Evolutionary conservation across 92 coral and sea anemone genomes (phyloP), one percentile per base, ranked within the genome.

Genomic region (Actinernus sp.): DNA sequence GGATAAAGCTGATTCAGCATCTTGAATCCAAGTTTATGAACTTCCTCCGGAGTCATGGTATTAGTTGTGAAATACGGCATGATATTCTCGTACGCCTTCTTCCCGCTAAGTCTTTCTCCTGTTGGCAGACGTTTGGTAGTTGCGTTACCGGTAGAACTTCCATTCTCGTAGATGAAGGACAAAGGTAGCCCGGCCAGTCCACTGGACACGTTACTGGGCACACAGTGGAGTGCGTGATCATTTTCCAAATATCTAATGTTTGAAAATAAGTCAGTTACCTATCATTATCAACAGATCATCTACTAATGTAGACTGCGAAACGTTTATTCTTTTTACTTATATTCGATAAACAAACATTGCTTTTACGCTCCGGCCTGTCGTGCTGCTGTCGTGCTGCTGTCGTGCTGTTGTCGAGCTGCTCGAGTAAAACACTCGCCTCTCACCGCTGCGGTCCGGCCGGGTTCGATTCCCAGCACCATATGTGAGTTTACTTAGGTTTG

Each of bases 1-100:
- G 96, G 96, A 31, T 89, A 89, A 24, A 89, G 87, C 63, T 89
- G 53, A 2, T 55, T 26, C 14, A 89, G 55, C 96, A 85, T 85
- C 33, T 79, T 57, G n/a, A 55, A 39, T 0, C 96, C 96, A 25
- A 89, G 71, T 14, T 70, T 43, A 60, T 80, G 88, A 1, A 89
- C 96, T 25, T 85, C 61, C 36, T 89, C 89, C 0, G 92, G 86
- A 1, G 79, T 74, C 49, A 54, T 74, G 34, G 50, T 55, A 1
- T 65, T 75, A 0, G 92, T 89, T 3, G 96, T 89, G 41, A 89
- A 89, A 32, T 49, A 89, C 0, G 88, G 86, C 92, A 89, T 63
- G 20, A 89, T 89, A 36, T 53, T 68, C 56, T 74, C 64, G 66
- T 89, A 89, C 2, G 96, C 75, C 51, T 80, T 69, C 23, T 46